Evolutionary conservation across 2,888 invertebrate genomes (phyloP).

Genomic region (Limenitis camilla): DNA sequence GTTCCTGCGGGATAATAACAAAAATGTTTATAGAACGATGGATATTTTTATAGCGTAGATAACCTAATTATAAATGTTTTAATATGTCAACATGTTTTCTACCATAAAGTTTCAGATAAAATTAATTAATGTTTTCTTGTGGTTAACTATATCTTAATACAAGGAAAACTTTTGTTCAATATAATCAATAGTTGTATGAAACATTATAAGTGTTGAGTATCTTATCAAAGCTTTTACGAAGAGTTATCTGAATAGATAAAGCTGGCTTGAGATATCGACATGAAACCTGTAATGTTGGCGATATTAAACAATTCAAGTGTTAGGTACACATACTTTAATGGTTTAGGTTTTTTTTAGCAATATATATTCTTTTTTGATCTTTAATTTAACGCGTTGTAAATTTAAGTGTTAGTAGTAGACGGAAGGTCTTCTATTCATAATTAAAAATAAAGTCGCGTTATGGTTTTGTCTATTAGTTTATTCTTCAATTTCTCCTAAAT

Average conservation of each 20-base stretch:
- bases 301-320: conserved; percentile 52
- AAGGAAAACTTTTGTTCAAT: conserved; percentile 14
- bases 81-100: background rate
- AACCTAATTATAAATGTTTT: background rate
- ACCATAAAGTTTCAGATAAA: conserved; percentile 6
- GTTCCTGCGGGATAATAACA: background rate
- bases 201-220: conserved; percentile 30
- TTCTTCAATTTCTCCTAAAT: too few relatives aligned
- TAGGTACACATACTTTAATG: conserved; percentile 38
- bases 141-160: conserved; percentile 9
- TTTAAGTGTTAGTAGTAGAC: conserved; percentile 6
- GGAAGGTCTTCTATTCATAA: conserved; percentile 19
- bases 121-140: conserved; percentile 17
- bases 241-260: conserved; percentile 63
- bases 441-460: too few relatives aligned
- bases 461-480: too few relatives aligned
- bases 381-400: too few relatives aligned
- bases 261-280: conserved; percentile 63
- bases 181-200: conserved; percentile 16
- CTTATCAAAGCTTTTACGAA: conserved; percentile 65
- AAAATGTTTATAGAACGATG: background rate
- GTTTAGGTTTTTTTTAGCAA: background rate
- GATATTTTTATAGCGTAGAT: background rate
- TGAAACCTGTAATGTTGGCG: conserved; percentile 58
- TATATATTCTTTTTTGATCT: background rate